These are phyloP conservation scores for Tupaia chinensis DNA, from an alignment of 2,113 vertebrate species.

Conservation along the genomic window DNA sequence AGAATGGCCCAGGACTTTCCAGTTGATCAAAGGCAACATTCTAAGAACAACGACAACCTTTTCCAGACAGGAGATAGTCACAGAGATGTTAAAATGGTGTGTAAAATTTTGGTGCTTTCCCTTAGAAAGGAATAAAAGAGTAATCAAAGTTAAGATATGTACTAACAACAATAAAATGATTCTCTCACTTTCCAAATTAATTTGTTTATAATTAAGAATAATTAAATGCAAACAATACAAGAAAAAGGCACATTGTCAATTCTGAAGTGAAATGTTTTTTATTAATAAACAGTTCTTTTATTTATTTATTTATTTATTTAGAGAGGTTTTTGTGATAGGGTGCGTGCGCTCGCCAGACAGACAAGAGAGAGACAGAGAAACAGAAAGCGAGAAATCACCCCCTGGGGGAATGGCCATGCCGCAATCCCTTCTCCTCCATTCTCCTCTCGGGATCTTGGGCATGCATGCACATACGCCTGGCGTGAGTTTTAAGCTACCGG, in stretches of 20 bases:
- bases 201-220: slow-evolving; percentile 12
- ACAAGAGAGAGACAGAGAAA: too few relatives aligned
- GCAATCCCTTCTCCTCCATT: too few relatives aligned
- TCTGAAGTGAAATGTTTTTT: slow-evolving; percentile 1
- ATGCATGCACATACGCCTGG: too few relatives aligned
- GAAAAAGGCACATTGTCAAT: neutral
- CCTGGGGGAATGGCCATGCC: too few relatives aligned
- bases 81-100: slow-evolving; percentile 24
- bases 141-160: slow-evolving; percentile 11
- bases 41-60: slow-evolving; percentile 53
- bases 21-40: slow-evolving; percentile 71
- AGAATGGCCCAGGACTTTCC: slow-evolving; percentile 72
- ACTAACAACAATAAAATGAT: slow-evolving; percentile 3
- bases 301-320: too few relatives aligned
- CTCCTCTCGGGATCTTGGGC: too few relatives aligned
- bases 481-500: too few relatives aligned
- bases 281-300: too few relatives aligned
- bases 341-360: too few relatives aligned
- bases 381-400: too few relatives aligned
- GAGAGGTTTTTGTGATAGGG: too few relatives aligned
- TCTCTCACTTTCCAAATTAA: slow-evolving; percentile 2
- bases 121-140: slow-evolving; percentile 29
- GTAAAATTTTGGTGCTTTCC: slow-evolving; percentile 36
- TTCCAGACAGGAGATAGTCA: slow-evolving; percentile 69
- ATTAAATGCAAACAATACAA: neutral